These are phyloP conservation scores for Spisula solida DNA, from an alignment of 2,888 invertebrate species.

Conservation along the genomic window DNA sequence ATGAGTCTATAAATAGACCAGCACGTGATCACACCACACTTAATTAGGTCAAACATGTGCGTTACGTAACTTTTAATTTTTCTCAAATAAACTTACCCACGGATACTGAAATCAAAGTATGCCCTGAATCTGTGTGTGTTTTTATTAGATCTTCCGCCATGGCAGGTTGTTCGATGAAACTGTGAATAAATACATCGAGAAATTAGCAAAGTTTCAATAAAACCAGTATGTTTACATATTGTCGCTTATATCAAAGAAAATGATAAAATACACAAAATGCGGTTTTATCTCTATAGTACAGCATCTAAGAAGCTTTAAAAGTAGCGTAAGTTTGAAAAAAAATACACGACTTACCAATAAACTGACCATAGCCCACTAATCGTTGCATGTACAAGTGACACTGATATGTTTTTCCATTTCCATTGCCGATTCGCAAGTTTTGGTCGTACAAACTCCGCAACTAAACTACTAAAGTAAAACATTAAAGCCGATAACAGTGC, in stretches of 20 bases:
- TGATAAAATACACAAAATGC: neutral
- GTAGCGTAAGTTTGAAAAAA: neutral
- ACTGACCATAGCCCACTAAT: constrained; percentile 77
- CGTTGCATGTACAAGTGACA: constrained; percentile 79
- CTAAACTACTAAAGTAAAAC: constrained; percentile 68
- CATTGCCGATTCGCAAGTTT: constrained; percentile 71
- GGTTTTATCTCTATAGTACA: neutral
- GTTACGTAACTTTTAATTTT: constrained; percentile 2
- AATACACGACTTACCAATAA: constrained; percentile 73
- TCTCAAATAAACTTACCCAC: constrained; percentile 85
- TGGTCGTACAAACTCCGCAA: constrained; percentile 63
- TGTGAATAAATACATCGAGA: constrained; percentile 77
- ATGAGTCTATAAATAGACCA: too few relatives aligned
- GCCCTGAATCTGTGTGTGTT: constrained; percentile 85
- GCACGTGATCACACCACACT: neutral
- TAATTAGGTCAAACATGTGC: constrained; percentile 20
- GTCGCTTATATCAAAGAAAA: constrained; percentile 11
- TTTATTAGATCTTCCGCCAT: constrained; percentile 88
- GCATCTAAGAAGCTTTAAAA: neutral
- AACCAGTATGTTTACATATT: neutral
- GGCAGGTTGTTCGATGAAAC: constrained; percentile 87
- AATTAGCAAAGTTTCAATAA: neutral
- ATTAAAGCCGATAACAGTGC: constrained; percentile 65
- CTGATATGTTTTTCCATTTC: constrained; percentile 81
- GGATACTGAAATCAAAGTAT: constrained; percentile 87